Conservation (phyloP, 2,888 invertebrate genomes). For the Pammene aurita region DNA sequence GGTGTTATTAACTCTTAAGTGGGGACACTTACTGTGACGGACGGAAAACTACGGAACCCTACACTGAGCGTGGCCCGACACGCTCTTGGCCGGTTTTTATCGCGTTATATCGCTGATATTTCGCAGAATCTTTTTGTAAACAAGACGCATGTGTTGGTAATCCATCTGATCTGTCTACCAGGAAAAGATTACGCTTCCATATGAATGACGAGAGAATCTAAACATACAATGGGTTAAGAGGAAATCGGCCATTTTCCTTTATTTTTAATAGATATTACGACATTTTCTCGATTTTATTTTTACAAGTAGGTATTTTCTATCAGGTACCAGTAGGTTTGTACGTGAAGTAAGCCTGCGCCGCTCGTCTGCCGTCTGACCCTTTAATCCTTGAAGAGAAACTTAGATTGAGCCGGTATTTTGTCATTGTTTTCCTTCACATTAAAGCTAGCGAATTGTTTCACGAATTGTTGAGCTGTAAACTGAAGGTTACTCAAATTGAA, state of each 20-base stretch:
- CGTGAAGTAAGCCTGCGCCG: neutral
- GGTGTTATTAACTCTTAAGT: too few relatives aligned
- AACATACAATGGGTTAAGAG: slow-evolving; percentile 9
- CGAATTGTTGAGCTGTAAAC: too few relatives aligned
- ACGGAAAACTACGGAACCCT: too few relatives aligned
- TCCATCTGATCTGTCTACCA: slow-evolving; percentile 42
- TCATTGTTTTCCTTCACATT: too few relatives aligned
- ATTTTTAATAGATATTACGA: neutral
- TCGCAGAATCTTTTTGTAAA: slow-evolving; percentile 38
- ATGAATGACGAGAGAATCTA: slow-evolving; percentile 11
- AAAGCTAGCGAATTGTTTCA: too few relatives aligned
- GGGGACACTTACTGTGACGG: too few relatives aligned
- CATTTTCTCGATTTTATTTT: neutral
- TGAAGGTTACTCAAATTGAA: too few relatives aligned
- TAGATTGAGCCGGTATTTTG: too few relatives aligned
- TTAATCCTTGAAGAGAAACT: too few relatives aligned
- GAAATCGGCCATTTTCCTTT: neutral
- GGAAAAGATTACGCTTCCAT: slow-evolving; percentile 43
- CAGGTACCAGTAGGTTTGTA: neutral
- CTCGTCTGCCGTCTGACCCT: too few relatives aligned
- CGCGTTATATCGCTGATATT: slow-evolving; percentile 18
- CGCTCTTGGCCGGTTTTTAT: too few relatives aligned
- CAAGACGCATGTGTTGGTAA: slow-evolving; percentile 36
- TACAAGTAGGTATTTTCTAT: neutral
- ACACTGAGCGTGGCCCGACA: too few relatives aligned